phyloP scores from a whole-genome alignment of 2,797 vertebrate species.

The Tragelaphus oryx region DNA sequence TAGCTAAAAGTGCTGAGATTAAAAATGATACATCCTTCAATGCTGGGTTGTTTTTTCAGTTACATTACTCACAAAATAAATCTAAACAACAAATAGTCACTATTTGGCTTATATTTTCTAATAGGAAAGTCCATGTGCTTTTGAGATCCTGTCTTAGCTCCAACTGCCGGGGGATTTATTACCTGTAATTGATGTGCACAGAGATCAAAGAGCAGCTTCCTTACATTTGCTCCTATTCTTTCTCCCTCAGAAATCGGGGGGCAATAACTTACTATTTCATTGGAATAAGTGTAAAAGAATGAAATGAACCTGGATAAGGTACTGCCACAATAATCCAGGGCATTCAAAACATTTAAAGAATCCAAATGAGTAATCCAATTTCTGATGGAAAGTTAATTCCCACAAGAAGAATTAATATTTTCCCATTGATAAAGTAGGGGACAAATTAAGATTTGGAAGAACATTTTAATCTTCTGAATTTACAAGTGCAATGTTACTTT shows the following conservation, averaged over 20 bases:
- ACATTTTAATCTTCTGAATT: not conserved
- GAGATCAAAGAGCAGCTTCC: constrained; percentile 76
- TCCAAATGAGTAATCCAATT: not conserved
- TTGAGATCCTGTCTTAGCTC: constrained; percentile 64
- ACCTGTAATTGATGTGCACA: constrained; percentile 75
- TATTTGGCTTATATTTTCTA: constrained; percentile 83
- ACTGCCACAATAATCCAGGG: not conserved
- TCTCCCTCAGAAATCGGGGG: constrained; percentile 54
- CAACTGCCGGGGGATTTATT: constrained; percentile 78
- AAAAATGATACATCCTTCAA: constrained; percentile 84
- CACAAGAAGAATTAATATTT: constrained; percentile 31
- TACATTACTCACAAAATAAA: constrained; percentile 82
- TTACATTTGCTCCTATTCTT: constrained; percentile 74
- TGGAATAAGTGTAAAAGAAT: constrained; percentile 49
- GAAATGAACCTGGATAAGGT: constrained; percentile 1
- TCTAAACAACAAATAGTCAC: constrained; percentile 82
- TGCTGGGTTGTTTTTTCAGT: constrained; percentile 73
- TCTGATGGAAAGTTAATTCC: constrained; percentile 38
- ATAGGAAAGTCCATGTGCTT: constrained; percentile 79
- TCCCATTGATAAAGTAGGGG: not conserved
- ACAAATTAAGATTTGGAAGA: constrained; percentile 10
- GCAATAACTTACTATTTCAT: constrained; percentile 52
- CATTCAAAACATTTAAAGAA: constrained; percentile 13
- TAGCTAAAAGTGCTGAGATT: constrained; percentile 82
- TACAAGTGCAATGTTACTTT: not conserved